Percentiles rank a stretch among this genome's conserved stretches.
These are phyloP conservation scores for Syngnathoides biaculeatus DNA, from an alignment of 2,113 vertebrate genomes.

Conservation along the genomic window DNA sequence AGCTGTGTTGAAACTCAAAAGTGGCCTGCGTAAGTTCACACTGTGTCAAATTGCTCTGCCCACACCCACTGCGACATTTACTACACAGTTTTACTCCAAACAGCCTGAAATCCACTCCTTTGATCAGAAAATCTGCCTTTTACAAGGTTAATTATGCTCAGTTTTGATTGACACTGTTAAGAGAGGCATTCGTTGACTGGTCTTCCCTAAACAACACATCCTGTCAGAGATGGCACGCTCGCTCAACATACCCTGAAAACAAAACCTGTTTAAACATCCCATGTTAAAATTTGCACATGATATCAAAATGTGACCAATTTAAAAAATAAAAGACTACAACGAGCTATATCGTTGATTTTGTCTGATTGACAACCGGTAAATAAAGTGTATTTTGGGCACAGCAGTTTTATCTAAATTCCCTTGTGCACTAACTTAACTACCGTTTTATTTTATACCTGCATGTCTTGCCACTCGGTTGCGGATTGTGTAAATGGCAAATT, in stretches of 20 bases:
- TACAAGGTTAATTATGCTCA: neutral
- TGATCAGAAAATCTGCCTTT: neutral
- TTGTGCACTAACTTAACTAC: neutral
- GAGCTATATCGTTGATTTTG: too few species aligned
- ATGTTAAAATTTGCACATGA: too few species aligned
- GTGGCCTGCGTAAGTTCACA: conserved; percentile 1
- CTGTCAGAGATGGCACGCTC: too few species aligned
- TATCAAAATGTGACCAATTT: too few species aligned
- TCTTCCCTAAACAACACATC: too few species aligned
- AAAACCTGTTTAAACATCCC: neutral
- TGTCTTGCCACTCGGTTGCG: conserved; percentile 44
- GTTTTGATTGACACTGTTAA: neutral
- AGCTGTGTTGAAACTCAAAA: conserved; percentile 13
- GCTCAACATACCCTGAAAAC: too few species aligned
- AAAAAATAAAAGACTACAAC: too few species aligned
- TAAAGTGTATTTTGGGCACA: too few species aligned
- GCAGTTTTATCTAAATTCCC: neutral
- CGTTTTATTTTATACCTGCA: conserved; percentile 45
- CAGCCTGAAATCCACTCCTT: neutral
- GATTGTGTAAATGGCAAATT: conserved; percentile 50
- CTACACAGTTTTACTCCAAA: neutral
- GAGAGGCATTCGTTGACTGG: too few species aligned
- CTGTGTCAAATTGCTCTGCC: conserved; percentile 7
- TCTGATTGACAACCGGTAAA: too few species aligned
- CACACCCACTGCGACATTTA: neutral